phyloP scores from a whole-genome alignment of 2,797 vertebrate genomes.

The Thripadectes ignobilis region DNA sequence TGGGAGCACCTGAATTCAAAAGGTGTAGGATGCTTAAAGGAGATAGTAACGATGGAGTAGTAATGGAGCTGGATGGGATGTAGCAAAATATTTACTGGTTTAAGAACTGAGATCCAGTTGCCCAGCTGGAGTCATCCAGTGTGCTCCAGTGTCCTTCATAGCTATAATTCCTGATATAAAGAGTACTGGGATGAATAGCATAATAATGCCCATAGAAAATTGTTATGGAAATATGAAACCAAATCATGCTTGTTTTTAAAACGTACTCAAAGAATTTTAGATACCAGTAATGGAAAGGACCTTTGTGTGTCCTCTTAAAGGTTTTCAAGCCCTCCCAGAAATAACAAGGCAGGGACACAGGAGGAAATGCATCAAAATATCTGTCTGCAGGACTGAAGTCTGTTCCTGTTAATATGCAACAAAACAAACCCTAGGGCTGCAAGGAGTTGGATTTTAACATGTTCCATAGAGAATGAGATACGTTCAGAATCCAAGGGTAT shows the following conservation, averaged over 20 bases:
- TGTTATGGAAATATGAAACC: neutral
- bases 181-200: neutral
- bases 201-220: neutral
- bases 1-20: constrained; percentile 19
- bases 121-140: neutral
- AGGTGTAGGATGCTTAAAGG: neutral
- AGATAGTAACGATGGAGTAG: neutral
- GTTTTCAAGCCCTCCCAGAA: constrained; percentile 11
- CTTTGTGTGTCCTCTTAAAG: neutral
- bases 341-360: neutral
- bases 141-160: neutral
- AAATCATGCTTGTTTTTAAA: neutral
- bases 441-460: neutral
- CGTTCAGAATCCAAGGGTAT: neutral
- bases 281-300: neutral
- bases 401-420: neutral
- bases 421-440: constrained; percentile 1
- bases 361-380: constrained; percentile 4
- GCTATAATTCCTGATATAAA: neutral
- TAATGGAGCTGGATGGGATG: neutral
- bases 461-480: neutral
- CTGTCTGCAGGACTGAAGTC: neutral
- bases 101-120: neutral
- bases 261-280: neutral
- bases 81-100: neutral